Percentiles rank a stretch among this genome's conserved stretches.
phyloP scores from a whole-genome alignment of 1,140 invertebrate species.

The Drosophila gunungcola region DNA sequence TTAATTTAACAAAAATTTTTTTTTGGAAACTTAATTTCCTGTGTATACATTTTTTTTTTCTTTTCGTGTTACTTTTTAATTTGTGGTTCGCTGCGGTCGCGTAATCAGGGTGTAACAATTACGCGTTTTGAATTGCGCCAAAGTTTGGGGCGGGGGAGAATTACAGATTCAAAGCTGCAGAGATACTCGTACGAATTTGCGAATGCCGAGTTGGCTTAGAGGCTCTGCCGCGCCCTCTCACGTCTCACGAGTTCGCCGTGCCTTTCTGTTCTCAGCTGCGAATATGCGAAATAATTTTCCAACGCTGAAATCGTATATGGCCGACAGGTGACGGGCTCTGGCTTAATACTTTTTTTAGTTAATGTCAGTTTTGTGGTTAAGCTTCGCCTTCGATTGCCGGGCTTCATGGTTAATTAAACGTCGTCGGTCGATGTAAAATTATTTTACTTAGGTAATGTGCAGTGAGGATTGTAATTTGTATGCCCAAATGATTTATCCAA shows the following conservation, averaged over 20 bases:
- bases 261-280: slow-evolving; percentile 42
- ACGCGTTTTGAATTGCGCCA: slow-evolving; percentile 70
- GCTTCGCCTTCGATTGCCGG: slow-evolving; percentile 59
- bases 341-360: slow-evolving; percentile 52
- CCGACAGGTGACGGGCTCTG: slow-evolving; percentile 18
- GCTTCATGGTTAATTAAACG: slow-evolving; percentile 73
- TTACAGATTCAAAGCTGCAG: slow-evolving; percentile 36
- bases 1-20: neutral
- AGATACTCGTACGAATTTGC: slow-evolving; percentile 21
- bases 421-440: slow-evolving; percentile 18
- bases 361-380: slow-evolving; percentile 63
- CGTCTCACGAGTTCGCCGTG: slow-evolving; percentile 57
- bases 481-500: slow-evolving; percentile 2
- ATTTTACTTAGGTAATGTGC: slow-evolving; percentile 42
- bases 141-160: slow-evolving; percentile 13
- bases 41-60: slow-evolving; percentile 20
- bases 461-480: slow-evolving; percentile 12
- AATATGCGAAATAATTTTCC: slow-evolving; percentile 54
- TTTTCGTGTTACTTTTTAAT: slow-evolving; percentile 33
- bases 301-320: slow-evolving; percentile 45
- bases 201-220: slow-evolving; percentile 20
- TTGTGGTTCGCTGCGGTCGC: slow-evolving; percentile 55
- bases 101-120: slow-evolving; percentile 82
- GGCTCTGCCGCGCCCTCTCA: slow-evolving; percentile 68
- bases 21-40: neutral